Percentiles rank a stretch among this genome's conserved stretches.
Conservation (phyloP, 2,888 invertebrate genomes). For the Andrena fulva region DNA sequence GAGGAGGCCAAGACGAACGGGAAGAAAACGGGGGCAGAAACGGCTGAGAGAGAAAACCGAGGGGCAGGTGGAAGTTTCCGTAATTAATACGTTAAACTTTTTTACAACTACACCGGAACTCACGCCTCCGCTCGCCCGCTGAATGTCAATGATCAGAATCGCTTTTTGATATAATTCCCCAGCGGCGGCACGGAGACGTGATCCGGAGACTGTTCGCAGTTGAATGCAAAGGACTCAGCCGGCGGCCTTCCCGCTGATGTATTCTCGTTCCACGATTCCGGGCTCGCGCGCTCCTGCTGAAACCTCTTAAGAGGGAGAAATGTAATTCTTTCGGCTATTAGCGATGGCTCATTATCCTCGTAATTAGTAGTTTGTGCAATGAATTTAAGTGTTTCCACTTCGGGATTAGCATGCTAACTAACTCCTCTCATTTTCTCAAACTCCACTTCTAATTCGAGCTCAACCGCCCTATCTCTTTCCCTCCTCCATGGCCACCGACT, state of each 20-base stretch:
- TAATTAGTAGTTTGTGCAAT: conserved; percentile 81
- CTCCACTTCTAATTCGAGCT: conserved; percentile 69
- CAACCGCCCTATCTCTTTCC: conserved; percentile 49
- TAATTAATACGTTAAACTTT: conserved; percentile 76
- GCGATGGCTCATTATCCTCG: conserved; percentile 79
- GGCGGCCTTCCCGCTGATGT: conserved; percentile 23
- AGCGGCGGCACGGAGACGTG: conserved; percentile 62
- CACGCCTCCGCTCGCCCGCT: conserved; percentile 57
- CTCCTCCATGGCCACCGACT: conserved; percentile 40
- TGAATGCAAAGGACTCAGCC: conserved; percentile 53
- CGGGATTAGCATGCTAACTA: conserved; percentile 80
- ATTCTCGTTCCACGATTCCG: conserved; percentile 39
- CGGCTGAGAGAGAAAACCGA: conserved; percentile 36
- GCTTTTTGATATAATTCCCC: conserved; percentile 73
- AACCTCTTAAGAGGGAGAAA: conserved; percentile 41
- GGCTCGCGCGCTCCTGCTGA: conserved; percentile 11
- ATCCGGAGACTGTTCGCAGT: conserved; percentile 49
- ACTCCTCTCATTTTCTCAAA: conserved; percentile 64
- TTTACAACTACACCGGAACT: conserved; percentile 59
- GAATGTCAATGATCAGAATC: conserved; percentile 73
- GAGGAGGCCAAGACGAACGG: conserved; percentile 37
- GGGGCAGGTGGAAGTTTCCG: conserved; percentile 64
- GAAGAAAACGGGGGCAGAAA: conserved; percentile 30
- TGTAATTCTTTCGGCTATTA: conserved; percentile 79
- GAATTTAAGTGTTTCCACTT: conserved; percentile 81